These are phyloP conservation scores for Hylomyscus alleni DNA, from an alignment of 2,797 vertebrate genomes.

Conservation along the genomic window DNA sequence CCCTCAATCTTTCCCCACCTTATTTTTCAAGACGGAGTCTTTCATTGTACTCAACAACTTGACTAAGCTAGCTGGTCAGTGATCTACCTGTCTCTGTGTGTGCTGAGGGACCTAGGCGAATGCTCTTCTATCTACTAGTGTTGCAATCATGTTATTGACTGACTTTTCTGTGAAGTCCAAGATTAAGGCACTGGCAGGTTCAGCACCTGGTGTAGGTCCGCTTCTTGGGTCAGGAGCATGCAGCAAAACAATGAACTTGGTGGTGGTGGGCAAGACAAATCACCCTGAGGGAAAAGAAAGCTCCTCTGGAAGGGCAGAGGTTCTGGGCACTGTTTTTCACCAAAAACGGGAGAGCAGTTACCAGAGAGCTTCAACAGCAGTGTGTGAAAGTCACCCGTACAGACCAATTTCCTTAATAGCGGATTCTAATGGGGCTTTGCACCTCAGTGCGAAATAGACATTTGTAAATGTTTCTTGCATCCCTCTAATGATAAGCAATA, in stretches of 20 bases:
- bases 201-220: not conserved
- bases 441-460: slow-evolving; percentile 30
- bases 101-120: not conserved
- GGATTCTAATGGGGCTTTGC: not conserved
- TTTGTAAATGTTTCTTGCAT: not conserved
- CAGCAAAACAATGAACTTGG: not conserved
- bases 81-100: not conserved
- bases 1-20: not conserved
- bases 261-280: not conserved
- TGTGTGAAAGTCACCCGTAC: not conserved
- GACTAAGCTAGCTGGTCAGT: not conserved
- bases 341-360: not conserved
- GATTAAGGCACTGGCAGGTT: not conserved
- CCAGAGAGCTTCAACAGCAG: slow-evolving; percentile 3
- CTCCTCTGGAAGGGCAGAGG: not conserved
- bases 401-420: not conserved
- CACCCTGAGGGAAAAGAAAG: too few relatives aligned
- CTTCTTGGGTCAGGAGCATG: not conserved
- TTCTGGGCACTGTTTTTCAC: not conserved
- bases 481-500: slow-evolving; percentile 29
- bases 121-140: not conserved
- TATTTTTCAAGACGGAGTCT: not conserved
- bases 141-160: not conserved
- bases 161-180: not conserved
- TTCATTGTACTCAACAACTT: not conserved